Conservation (phyloP, 2,113 vertebrate genomes). For the Accipiter virgatus region DNA sequence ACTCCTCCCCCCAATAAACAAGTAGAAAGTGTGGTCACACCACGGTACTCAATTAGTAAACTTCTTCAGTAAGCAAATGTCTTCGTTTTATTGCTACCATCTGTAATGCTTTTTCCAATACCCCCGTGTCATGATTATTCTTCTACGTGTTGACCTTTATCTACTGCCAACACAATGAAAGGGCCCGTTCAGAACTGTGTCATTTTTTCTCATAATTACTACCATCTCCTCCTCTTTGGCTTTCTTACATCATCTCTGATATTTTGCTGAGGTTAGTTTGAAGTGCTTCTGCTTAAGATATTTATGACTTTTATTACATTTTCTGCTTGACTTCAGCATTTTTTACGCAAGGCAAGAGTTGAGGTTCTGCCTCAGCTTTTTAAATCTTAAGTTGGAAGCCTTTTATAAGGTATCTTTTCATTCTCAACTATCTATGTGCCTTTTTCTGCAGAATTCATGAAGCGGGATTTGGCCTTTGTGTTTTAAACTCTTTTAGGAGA, state of each 20-base stretch:
- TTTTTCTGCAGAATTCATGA: neutral
- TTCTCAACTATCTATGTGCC: neutral
- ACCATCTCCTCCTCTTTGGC: neutral
- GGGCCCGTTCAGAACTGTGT: neutral
- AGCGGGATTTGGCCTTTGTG: neutral
- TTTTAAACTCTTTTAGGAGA: neutral
- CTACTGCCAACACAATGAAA: neutral
- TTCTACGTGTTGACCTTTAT: neutral
- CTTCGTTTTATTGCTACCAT: neutral
- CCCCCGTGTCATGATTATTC: neutral
- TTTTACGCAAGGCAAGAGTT: neutral
- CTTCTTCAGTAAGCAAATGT: neutral
- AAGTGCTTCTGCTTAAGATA: neutral
- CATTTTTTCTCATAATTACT: neutral
- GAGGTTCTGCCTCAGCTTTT: neutral
- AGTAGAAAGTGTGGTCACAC: neutral
- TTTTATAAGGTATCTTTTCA: neutral
- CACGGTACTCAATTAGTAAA: neutral
- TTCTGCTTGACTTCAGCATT: neutral
- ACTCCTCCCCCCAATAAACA: fast-evolving
- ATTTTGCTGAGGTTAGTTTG: neutral
- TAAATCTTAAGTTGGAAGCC: neutral
- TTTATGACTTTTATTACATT: neutral
- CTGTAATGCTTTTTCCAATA: neutral
- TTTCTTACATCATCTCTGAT: neutral